Evolutionary conservation across 2,888 invertebrate genomes (phyloP).

Genomic region (Dexiosoma caninum): DNA sequence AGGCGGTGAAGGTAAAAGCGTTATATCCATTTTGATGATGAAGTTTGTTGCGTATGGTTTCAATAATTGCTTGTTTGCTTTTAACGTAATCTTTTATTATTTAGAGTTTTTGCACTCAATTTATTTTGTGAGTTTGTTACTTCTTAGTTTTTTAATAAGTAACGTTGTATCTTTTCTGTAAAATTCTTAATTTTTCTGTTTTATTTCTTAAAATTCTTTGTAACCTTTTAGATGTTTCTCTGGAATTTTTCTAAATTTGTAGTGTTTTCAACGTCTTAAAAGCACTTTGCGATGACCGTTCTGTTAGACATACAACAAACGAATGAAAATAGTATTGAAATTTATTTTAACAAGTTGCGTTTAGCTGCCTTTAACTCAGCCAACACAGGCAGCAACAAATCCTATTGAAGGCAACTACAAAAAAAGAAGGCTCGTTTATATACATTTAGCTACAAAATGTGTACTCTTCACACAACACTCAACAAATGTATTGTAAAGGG

Average conservation of each 20-base stretch:
- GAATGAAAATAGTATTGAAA: slow-evolving; percentile 72
- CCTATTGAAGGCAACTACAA: slow-evolving; percentile 34
- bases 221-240: background rate
- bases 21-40: slow-evolving; percentile 75
- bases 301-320: slow-evolving; percentile 76
- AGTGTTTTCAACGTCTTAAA: slow-evolving; percentile 46
- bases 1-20: slow-evolving; percentile 82
- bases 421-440: slow-evolving; percentile 61
- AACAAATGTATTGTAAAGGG: background rate
- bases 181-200: slow-evolving; percentile 40
- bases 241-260: slow-evolving; percentile 1
- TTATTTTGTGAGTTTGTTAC: slow-evolving; percentile 38
- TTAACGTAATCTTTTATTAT: slow-evolving; percentile 49
- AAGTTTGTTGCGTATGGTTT: slow-evolving; percentile 34
- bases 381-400: slow-evolving; percentile 41
- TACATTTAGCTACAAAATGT: slow-evolving; percentile 3
- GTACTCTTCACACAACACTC: background rate
- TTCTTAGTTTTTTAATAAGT: background rate
- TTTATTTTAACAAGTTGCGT: slow-evolving; percentile 56
- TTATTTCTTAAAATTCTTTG: slow-evolving; percentile 1
- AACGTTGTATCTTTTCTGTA: background rate
- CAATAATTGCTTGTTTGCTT: slow-evolving; percentile 36
- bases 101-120: background rate
- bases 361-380: slow-evolving; percentile 37
- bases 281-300: slow-evolving; percentile 69